Evolutionary conservation across 2,888 invertebrate species (phyloP), one percentile per base, ranked within the genome.

Genomic region (Cetonia aurata): DNA sequence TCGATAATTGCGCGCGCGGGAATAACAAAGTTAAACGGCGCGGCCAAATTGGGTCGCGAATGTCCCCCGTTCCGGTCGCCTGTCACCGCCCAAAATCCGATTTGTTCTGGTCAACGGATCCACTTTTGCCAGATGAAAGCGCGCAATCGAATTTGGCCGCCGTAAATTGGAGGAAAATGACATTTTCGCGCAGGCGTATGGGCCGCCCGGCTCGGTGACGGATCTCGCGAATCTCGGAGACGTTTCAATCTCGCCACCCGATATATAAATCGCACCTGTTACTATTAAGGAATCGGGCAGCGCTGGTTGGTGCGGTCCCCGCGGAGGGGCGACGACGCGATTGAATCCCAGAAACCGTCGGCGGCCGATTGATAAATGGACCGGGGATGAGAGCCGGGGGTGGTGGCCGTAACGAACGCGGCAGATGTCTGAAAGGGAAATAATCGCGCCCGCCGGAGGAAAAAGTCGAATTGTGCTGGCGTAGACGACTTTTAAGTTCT

Each of bases 91-190:
- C n/a, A 19, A 62, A 69, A 72, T 70, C 67, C 37, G 67, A 68
- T 72, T 70, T 70, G 44, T 60, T 55, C 48, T 70, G 70, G 67
- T 72, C 72, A 70, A 57, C 72, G 46, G 62, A 33, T 59, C 48
- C 67, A 69, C 65, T 69, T 72, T 72, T 72, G 42, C 52, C 53
- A 69, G 59, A 70, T 67, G 70, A 72, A 67, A 67, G 53, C 53
- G 67, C 48, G 62, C 60, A 72, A 72, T 72, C 67, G 41, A 70
- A 72, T 72, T 72, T 72, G 70, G 70, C 65, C 69, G 65, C 66
- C 72, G 70, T 56, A 72, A 72, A 72, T 72, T 72, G 72, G 62
- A 72, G 65, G 72, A 72, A 71, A 71, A 71, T 69, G 65, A 62
- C 65, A 71, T 71, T 71, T 71, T 69, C 59, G 50, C 69, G 15